These are phyloP conservation scores for Callyntrura sp. DNA, from an alignment of 2,888 invertebrate genomes.

Conservation along the genomic window DNA sequence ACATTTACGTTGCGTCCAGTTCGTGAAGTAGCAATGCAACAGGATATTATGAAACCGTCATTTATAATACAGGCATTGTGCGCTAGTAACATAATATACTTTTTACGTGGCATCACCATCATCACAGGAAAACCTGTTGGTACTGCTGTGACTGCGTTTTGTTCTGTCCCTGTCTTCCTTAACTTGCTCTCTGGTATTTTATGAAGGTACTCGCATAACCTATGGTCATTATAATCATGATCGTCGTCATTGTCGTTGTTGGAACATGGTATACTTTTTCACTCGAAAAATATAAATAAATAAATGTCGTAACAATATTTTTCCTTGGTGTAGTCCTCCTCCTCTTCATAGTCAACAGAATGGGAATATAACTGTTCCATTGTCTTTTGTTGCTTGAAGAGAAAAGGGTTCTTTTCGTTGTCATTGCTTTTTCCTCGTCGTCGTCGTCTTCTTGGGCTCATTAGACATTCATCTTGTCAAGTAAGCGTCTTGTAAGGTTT, in stretches of 20 bases:
- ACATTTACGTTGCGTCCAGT: constrained; percentile 41
- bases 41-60: background rate
- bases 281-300: constrained; percentile 47
- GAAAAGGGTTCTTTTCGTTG: constrained; percentile 54
- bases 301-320: constrained; percentile 67
- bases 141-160: background rate
- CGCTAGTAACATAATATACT: background rate
- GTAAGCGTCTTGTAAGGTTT: constrained; percentile 6
- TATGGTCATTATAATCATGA: background rate
- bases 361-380: constrained; percentile 72
- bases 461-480: constrained; percentile 78
- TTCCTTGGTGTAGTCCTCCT: background rate
- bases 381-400: constrained; percentile 60
- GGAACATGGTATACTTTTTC: constrained; percentile 45
- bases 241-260: background rate
- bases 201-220: constrained; percentile 56
- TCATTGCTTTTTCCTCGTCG: constrained; percentile 3
- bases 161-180: constrained; percentile 23
- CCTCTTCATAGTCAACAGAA: background rate
- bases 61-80: constrained; percentile 8
- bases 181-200: constrained; percentile 54
- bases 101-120: constrained; percentile 13
- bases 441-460: constrained; percentile 47
- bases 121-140: background rate
- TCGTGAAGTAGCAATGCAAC: background rate